Percentiles rank a stretch among this genome's conserved stretches.
phyloP scores from a whole-genome alignment of 2,797 vertebrate genomes.

The Stomatorhinus walkeri region DNA sequence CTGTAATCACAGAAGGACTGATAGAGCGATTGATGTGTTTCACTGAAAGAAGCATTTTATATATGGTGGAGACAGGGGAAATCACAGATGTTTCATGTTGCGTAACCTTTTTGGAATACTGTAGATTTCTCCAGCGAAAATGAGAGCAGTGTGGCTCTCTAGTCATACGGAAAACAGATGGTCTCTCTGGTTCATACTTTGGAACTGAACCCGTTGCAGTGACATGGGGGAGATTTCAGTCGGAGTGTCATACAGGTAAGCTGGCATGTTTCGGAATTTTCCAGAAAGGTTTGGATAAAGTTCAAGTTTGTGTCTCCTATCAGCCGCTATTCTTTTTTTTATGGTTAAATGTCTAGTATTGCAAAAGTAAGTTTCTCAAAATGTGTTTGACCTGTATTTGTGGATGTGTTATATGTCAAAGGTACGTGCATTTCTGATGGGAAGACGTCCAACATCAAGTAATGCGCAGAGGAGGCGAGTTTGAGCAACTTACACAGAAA shows the following conservation, averaged over 20 bases:
- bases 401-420: background rate
- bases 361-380: background rate
- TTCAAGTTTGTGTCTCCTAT: background rate
- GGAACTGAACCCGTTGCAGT: constrained; percentile 35
- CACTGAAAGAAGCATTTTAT: constrained; percentile 1
- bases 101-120: constrained; percentile 13
- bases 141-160: constrained; percentile 24
- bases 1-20: background rate
- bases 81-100: constrained; percentile 4
- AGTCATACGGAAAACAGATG: constrained; percentile 41
- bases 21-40: background rate
- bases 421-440: background rate
- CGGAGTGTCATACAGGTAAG: constrained; percentile 36
- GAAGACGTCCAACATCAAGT: background rate
- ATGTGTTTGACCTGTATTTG: background rate
- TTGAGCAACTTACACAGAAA: background rate
- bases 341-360: background rate
- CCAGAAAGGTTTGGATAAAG: constrained; percentile 16
- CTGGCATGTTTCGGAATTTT: constrained; percentile 35
- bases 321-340: background rate
- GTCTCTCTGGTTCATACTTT: constrained; percentile 36
- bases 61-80: background rate
- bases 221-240: constrained; percentile 25
- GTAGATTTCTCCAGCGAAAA: constrained; percentile 34
- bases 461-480: background rate